Conservation (phyloP, 2,888 invertebrate genomes). For the Oscheius sp. region DNA sequence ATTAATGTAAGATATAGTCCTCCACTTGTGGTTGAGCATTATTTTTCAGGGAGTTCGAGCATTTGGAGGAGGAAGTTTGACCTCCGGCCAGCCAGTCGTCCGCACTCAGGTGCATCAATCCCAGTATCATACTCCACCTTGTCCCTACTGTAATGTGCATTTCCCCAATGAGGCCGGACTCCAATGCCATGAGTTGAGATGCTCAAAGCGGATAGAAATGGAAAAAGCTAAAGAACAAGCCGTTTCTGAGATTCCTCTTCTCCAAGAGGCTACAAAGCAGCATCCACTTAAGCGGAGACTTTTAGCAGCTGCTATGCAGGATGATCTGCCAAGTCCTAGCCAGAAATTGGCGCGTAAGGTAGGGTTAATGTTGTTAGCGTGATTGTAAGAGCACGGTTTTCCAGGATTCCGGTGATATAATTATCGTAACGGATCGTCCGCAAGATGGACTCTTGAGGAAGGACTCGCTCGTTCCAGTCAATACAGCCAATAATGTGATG, state of each 20-base stretch:
- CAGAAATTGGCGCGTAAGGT: constrained; percentile 24
- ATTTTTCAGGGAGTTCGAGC: constrained; percentile 15
- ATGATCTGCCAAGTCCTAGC: neutral
- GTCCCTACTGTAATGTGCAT: constrained; percentile 42
- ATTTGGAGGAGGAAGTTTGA: constrained; percentile 59
- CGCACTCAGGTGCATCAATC: constrained; percentile 31
- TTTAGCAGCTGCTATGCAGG: constrained; percentile 14
- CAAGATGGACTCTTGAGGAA: too few species aligned
- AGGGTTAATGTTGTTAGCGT: neutral
- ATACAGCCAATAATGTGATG: neutral
- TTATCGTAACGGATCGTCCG: constrained; percentile 12
- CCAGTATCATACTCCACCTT: constrained; percentile 36
- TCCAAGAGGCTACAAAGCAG: neutral
- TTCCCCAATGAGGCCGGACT: constrained; percentile 67
- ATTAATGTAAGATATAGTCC: constrained; percentile 33
- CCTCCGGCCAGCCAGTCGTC: constrained; percentile 63
- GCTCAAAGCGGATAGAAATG: constrained; percentile 50
- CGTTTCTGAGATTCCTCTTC: neutral
- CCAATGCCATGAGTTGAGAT: constrained; percentile 60
- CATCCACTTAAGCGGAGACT: constrained; percentile 35
- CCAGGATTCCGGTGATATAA: constrained; percentile 29
- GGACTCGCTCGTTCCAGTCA: too few species aligned
- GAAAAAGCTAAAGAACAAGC: constrained; percentile 33
- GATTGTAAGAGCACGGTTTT: neutral
- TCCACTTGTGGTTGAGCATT: neutral